Base-by-base conservation (phyloP, 2,113 vertebrate species). In the Lophotis ruficrista region DNA sequence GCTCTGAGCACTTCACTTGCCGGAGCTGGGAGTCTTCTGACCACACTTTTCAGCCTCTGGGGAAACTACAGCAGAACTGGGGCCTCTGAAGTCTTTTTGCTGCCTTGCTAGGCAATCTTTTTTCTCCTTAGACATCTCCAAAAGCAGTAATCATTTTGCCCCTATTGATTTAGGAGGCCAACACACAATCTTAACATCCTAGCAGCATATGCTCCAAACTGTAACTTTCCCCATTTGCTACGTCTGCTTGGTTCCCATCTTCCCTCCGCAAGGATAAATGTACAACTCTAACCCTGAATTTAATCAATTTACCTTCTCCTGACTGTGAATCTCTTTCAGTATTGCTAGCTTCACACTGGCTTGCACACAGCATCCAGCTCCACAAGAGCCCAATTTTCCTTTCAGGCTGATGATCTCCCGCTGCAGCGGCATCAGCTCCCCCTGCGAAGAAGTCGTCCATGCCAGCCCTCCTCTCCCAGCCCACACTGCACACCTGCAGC, bases 311-410 rank as follows among this genome's bases (percentile, higher is more conserved):
- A 30, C 75, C 45, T 30, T 68, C 61, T 60, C 83, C 84, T 54
- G 70, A 24, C 73, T 76, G 54, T 22, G 51, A 76, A 18, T 43
- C 47, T 33, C 70, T 80, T 65, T 64, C 66, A 58, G 73, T 4
- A 15, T 3, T 35, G 28, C 45, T 18, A 48, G 57, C 57, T 79
- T 71, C 80, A 56, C 76, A 47, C 76, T 31, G 80, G 15, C 57
- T 95, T 17, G 21, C 57, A n/a, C 73, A 12, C 89, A 94, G 91
- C 70, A 80, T 69, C 87, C 90, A 50, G 0, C 91, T 90, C 80
- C 57, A 45, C 56, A 79, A 41, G 64, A 89, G 47, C 56, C 73
- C 89, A 68, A 35, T 92, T 93, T 93, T 81, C 89, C 78, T 93
- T 93, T 89, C 83, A 94, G 87, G 86, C 64, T 90, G 80, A 66